Conservation (phyloP, 2,888 invertebrate genomes). For the Doris montereyensis region DNA sequence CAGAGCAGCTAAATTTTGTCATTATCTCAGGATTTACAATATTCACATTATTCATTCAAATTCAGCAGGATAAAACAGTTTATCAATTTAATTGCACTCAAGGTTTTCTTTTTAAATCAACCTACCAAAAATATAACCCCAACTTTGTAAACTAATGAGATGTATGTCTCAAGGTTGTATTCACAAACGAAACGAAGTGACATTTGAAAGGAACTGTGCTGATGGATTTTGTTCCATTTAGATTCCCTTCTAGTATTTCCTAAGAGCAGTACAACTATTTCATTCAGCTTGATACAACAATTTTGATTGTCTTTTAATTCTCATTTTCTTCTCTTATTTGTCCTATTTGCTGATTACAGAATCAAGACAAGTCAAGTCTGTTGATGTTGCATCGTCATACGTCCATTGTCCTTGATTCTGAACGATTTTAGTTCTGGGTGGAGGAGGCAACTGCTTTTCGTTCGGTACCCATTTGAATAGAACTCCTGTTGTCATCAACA, state of each 20-base stretch:
- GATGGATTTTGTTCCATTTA: too few species aligned
- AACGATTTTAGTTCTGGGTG: slow-evolving; percentile 72
- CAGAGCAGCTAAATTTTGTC: too few species aligned
- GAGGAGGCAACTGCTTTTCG: slow-evolving; percentile 76
- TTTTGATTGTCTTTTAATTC: background rate
- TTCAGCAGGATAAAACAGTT: too few species aligned
- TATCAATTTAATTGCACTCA: too few species aligned
- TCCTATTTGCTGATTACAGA: slow-evolving; percentile 53
- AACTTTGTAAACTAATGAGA: too few species aligned
- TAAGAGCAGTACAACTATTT: background rate
- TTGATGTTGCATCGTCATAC: slow-evolving; percentile 71
- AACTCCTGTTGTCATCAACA: slow-evolving; percentile 57
- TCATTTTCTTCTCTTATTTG: background rate
- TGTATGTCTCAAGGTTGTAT: too few species aligned
- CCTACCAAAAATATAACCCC: too few species aligned
- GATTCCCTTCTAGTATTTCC: background rate
- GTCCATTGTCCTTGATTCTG: slow-evolving; percentile 58
- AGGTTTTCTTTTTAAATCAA: too few species aligned
- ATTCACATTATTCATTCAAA: too few species aligned
- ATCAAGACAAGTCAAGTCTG: slow-evolving; percentile 57
- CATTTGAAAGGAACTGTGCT: too few species aligned
- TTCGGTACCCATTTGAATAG: slow-evolving; percentile 75
- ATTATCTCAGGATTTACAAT: too few species aligned
- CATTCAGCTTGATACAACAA: background rate
- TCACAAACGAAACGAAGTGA: too few species aligned